Conservation (phyloP, 2,888 invertebrate species). For the Therioaphis trifolii region DNA sequence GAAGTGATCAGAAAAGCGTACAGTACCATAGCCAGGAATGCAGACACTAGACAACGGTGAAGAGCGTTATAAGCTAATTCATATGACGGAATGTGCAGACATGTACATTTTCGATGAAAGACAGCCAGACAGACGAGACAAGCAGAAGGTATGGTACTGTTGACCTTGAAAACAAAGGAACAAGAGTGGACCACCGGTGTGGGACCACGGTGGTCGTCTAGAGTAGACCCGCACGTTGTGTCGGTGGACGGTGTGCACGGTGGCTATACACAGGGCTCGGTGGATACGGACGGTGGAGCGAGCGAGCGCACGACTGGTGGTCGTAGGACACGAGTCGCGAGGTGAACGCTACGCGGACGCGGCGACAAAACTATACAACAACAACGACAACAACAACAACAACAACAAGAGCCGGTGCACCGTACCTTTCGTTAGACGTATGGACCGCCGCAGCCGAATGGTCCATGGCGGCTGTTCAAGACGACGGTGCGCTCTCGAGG, state of each 20-base stretch:
- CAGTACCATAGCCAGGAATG: no score
- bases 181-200: background rate
- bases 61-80: no score
- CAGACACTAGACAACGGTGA: no score
- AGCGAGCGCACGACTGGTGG: no score
- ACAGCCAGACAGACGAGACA: background rate
- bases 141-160: background rate
- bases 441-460: constrained; percentile 47
- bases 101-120: background rate
- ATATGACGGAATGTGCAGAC: background rate
- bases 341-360: no score
- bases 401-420: background rate
- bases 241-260: no score
- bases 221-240: background rate
- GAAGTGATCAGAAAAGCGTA: no score
- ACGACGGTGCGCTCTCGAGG: constrained; percentile 38
- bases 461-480: constrained; percentile 54
- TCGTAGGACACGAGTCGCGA: no score
- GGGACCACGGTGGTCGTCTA: no score
- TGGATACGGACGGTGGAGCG: no score
- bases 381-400: background rate
- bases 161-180: constrained; percentile 35
- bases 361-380: background rate
- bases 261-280: no score
- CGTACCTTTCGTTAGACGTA: constrained; percentile 57